Conservation (phyloP, 1,140 invertebrate species). For the Hyles euphorbiae region DNA sequence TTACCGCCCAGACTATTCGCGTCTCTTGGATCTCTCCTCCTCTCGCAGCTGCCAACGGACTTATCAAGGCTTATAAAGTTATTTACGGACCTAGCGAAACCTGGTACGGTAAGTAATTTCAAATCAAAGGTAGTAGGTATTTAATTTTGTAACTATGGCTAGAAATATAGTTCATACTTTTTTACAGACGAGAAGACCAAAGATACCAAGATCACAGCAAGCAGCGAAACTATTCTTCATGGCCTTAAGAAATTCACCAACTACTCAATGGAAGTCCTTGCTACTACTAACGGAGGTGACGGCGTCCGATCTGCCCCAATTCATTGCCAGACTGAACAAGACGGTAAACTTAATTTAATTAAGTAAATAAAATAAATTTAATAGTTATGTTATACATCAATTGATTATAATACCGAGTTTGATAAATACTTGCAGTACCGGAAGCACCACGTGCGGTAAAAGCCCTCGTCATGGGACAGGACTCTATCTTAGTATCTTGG, state of each 20-base stretch:
- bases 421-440: constrained; percentile 77
- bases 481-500: constrained; percentile 96
- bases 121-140: not conserved
- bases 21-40: constrained; percentile 96
- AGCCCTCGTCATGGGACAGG: constrained; percentile 92
- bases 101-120: constrained; percentile 87
- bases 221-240: constrained; percentile 94
- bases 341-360: constrained; percentile 78
- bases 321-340: constrained; percentile 96
- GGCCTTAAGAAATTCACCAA: constrained; percentile 97
- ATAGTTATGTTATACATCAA: no score
- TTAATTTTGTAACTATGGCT: no score
- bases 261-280: constrained; percentile 97
- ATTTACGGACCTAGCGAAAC: constrained; percentile 94
- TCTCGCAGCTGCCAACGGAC: constrained; percentile 91
- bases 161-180: no score
- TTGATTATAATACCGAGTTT: no score
- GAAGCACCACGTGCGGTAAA: constrained; percentile 95
- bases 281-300: constrained; percentile 96
- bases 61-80: constrained; percentile 97
- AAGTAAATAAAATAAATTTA: no score
- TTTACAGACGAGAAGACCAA: constrained; percentile 90
- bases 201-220: constrained; percentile 92
- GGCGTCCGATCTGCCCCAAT: constrained; percentile 93
- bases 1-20: constrained; percentile 94